Percentiles rank a stretch among this genome's conserved stretches.
Evolutionary conservation across 2,113 vertebrate genomes (phyloP).

Genomic region (Casuarius casuarius): DNA sequence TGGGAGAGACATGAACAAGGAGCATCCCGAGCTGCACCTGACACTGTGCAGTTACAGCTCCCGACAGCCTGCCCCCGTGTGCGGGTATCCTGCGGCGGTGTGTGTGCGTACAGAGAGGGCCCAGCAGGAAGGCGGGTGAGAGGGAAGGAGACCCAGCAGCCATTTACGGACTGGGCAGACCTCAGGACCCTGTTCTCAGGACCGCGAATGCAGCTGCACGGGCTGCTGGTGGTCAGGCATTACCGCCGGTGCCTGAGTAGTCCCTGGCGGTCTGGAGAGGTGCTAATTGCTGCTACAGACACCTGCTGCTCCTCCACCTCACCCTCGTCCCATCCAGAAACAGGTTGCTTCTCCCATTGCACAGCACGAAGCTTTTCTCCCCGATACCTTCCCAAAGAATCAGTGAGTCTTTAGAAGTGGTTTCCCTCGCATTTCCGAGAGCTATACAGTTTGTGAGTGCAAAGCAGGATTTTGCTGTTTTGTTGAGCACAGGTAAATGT

Average conservation of each 20-base stretch:
- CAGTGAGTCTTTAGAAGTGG: neutral
- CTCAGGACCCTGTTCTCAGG: neutral
- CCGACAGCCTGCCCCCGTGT: neutral
- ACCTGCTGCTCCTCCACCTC: neutral
- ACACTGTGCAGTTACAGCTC: fast-evolving
- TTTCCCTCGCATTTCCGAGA: neutral
- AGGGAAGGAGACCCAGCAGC: neutral
- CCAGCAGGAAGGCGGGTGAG: fast-evolving
- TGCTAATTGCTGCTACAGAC: neutral
- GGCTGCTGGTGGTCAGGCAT: neutral
- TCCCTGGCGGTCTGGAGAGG: neutral
- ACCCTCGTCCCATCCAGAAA: neutral
- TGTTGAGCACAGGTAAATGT: neutral
- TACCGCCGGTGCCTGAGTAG: neutral
- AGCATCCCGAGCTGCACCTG: neutral
- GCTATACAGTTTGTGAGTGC: neutral
- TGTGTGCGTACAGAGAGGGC: fast-evolving
- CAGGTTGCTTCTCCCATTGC: neutral
- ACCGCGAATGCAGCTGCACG: neutral
- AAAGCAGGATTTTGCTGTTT: neutral
- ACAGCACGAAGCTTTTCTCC: fast-evolving
- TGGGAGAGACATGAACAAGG: neutral
- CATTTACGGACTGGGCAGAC: fast-evolving
- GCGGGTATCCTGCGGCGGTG: neutral
- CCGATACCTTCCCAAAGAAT: neutral